phyloP scores from a whole-genome alignment of 2,797 vertebrate species.

The Lagodon rhomboides region DNA sequence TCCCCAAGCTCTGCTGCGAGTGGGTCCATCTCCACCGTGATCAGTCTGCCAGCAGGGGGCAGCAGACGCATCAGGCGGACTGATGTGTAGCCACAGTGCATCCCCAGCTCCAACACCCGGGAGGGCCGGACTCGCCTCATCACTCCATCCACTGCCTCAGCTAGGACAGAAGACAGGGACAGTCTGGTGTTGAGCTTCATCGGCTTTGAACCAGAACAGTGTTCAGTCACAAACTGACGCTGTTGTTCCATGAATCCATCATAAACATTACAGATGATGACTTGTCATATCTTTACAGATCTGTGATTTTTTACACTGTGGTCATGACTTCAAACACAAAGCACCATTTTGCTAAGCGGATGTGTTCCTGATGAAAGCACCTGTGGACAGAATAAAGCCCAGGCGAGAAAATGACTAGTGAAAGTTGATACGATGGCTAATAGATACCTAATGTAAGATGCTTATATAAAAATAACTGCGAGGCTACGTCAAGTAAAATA shows the following conservation, averaged over 20 bases:
- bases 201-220: too few relatives aligned
- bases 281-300: background rate
- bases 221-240: background rate
- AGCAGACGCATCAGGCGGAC: slow-evolving; percentile 78
- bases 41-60: slow-evolving; percentile 72
- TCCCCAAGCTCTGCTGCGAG: slow-evolving; percentile 77
- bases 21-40: slow-evolving; percentile 81
- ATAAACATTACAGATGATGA: background rate
- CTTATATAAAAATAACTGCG: background rate
- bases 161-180: slow-evolving; percentile 29
- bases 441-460: background rate
- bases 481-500: background rate
- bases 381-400: background rate
- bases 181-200: background rate
- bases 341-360: background rate
- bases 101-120: slow-evolving; percentile 80
- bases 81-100: slow-evolving; percentile 81
- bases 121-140: slow-evolving; percentile 58
- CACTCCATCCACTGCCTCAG: slow-evolving; percentile 69
- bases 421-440: background rate
- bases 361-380: background rate
- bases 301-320: background rate
- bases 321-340: background rate
- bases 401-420: background rate
- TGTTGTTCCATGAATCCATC: background rate